phyloP scores from a whole-genome alignment of 2,888 invertebrate species.

The Synergus japonicus region DNA sequence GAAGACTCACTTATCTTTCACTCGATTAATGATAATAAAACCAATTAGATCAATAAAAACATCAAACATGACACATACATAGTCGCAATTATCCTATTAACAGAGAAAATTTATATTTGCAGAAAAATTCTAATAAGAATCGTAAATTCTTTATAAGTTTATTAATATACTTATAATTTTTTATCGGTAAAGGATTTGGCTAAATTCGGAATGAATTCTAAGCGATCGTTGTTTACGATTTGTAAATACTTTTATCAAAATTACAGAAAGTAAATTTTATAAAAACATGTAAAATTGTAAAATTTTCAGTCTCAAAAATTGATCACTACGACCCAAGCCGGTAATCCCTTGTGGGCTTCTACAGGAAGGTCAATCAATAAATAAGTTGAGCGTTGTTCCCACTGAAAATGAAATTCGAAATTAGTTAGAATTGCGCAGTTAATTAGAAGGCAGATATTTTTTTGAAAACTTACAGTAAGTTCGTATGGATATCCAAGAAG shows the following conservation, averaged over 20 bases:
- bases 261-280: conserved; percentile 32
- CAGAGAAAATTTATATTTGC: neutral
- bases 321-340: conserved; percentile 68
- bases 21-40: neutral
- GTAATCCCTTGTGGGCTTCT: conserved; percentile 62
- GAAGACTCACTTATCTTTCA: neutral
- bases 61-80: neutral
- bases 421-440: neutral
- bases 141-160: neutral
- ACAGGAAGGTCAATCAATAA: conserved; percentile 63
- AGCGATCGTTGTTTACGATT: conserved; percentile 4
- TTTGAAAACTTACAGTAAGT: conserved; percentile 20
- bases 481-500: conserved; percentile 41
- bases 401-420: conserved; percentile 58
- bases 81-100: neutral
- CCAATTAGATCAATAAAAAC: neutral
- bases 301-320: conserved; percentile 17
- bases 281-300: conserved; percentile 39
- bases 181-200: neutral
- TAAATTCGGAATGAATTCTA: neutral
- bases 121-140: neutral
- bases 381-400: conserved; percentile 51
- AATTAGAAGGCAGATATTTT: neutral
- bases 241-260: conserved; percentile 5
- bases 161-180: neutral